These are phyloP conservation scores for Neoniphon sammara DNA, from an alignment of 2,797 vertebrate species.

Conservation along the genomic window DNA sequence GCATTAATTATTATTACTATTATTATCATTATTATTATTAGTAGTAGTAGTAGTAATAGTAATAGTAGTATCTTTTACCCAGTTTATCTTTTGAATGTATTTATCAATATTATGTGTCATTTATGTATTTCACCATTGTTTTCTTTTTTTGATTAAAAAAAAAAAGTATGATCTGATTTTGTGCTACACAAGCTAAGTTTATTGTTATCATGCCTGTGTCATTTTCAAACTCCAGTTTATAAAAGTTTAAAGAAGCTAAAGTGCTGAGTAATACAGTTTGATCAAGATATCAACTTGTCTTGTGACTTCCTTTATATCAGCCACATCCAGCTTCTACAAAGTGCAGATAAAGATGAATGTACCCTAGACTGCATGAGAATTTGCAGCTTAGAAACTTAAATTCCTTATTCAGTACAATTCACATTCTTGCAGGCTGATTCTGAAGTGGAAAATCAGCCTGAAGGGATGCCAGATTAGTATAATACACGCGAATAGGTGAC, in stretches of 20 bases:
- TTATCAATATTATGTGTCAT: not conserved
- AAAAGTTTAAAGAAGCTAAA: not conserved
- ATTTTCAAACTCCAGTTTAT: not conserved
- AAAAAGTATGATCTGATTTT: no score
- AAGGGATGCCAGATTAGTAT: not conserved
- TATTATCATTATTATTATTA: no score
- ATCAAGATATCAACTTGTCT: conserved; percentile 5
- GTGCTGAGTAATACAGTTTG: not conserved
- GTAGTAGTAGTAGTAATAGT: no score
- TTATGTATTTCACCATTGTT: not conserved
- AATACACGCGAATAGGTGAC: not conserved
- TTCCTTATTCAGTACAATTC: no score
- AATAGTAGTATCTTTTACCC: no score
- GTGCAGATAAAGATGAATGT: not conserved
- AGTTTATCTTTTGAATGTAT: no score
- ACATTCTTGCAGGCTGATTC: not conserved
- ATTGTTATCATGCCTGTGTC: not conserved
- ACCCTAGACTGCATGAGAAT: not conserved
- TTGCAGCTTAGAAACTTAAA: not conserved
- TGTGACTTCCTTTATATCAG: conserved; percentile 15
- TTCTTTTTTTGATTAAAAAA: no score
- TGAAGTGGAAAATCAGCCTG: not conserved
- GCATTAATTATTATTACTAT: no score
- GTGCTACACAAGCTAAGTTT: no score
- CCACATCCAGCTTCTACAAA: not conserved